Conservation (phyloP, 2,113 vertebrate genomes). For the Genyomyrus donnyi region DNA sequence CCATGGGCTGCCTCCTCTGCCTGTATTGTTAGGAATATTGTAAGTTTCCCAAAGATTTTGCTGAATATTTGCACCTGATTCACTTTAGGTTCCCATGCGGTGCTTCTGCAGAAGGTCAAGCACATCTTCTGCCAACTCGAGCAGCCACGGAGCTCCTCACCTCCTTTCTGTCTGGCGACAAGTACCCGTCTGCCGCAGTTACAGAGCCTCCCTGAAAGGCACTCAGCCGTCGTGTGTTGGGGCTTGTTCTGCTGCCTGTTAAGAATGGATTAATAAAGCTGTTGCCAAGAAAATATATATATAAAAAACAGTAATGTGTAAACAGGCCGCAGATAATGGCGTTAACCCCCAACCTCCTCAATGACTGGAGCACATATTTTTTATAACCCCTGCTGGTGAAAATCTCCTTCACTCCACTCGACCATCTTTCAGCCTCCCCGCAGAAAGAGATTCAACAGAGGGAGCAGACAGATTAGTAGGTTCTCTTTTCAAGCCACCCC, state of each 20-base stretch:
- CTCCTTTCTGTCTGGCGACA: neutral
- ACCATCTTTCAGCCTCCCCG: neutral
- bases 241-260: neutral
- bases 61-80: neutral
- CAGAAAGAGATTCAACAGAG: neutral
- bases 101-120: neutral
- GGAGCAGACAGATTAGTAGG: slow-evolving; percentile 13
- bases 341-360: neutral
- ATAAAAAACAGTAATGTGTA: neutral
- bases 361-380: neutral
- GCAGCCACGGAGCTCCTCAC: neutral
- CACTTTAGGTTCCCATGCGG: neutral
- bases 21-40: neutral
- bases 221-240: neutral
- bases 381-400: neutral
- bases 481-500: neutral
- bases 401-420: neutral
- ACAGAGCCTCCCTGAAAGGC: neutral
- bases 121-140: neutral
- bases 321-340: slow-evolving; percentile 3
- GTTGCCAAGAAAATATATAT: neutral
- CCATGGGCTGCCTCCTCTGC: neutral
- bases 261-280: neutral
- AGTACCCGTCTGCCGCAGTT: neutral
- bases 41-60: neutral